Evolutionary conservation across 1,140 invertebrate species (phyloP).

Genomic region (Drosophila arawakana): DNA sequence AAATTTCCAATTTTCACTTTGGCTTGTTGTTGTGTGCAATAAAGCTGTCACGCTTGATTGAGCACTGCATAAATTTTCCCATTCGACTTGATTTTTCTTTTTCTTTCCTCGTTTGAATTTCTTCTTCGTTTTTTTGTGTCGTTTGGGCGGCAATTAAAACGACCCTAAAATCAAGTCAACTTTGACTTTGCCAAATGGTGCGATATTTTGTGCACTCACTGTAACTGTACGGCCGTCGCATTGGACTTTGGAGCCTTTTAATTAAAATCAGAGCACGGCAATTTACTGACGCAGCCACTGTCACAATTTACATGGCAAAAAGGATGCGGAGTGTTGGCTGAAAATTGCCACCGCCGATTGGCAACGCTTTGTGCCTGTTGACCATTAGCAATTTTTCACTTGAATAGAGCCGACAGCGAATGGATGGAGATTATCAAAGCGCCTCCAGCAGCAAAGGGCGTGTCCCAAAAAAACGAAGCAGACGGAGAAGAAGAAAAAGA

Average conservation of each 20-base stretch:
- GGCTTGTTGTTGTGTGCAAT: slow-evolving; percentile 32
- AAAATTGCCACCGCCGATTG: slow-evolving; percentile 28
- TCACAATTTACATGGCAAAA: slow-evolving; percentile 23
- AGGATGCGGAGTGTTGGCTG: neutral
- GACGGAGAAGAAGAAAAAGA: neutral
- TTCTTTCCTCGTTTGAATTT: slow-evolving; percentile 12
- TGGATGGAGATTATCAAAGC: slow-evolving; percentile 36
- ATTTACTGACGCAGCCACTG: slow-evolving; percentile 61
- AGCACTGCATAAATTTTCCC: slow-evolving; percentile 69
- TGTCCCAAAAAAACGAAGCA: slow-evolving; percentile 3
- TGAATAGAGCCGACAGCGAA: slow-evolving; percentile 60
- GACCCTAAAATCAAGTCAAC: slow-evolving; percentile 74
- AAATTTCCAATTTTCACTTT: slow-evolving; percentile 43
- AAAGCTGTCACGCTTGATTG: slow-evolving; percentile 71
- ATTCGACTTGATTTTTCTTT: slow-evolving; percentile 34
- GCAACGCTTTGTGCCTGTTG: slow-evolving; percentile 45
- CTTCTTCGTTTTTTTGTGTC: slow-evolving; percentile 1
- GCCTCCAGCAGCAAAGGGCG: slow-evolving; percentile 4
- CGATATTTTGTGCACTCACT: slow-evolving; percentile 52
- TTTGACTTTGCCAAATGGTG: slow-evolving; percentile 64
- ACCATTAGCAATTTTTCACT: slow-evolving; percentile 80
- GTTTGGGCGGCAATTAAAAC: slow-evolving; percentile 64
- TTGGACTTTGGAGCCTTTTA: slow-evolving; percentile 55
- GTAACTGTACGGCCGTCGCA: slow-evolving; percentile 19
- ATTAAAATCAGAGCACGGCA: slow-evolving; percentile 75